Base-by-base conservation (phyloP, 2,888 invertebrate species). In the Choristoneura rosaceana region DNA sequence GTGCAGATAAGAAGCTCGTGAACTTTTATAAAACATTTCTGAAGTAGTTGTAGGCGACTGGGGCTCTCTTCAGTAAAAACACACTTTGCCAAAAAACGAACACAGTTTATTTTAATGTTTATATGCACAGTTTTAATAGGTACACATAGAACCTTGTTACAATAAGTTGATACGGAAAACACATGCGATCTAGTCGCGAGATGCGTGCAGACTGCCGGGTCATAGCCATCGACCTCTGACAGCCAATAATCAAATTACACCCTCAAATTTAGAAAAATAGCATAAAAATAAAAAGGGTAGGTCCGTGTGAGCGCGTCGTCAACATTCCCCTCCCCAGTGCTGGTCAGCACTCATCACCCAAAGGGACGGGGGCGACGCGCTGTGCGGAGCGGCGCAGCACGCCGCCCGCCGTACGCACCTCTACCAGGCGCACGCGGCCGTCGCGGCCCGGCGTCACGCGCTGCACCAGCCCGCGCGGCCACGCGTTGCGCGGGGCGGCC, bases 1-100 rank as follows among this genome's bases (percentile, higher is more conserved):
- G 17, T 17, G 25, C 15, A 74, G 77, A 77, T 76, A 79, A 77
- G 60, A 25, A 17, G 74, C 69, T 69, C 65, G 66, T 70, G 70
- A 73, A 70, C 74, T 74, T 75, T 77, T 78, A 73, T 79, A 82
- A 79, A 81, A 74, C 71, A 75, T 80, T 77, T 81, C 80, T 81
- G 79, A 79, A 78, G 81, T n/a, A n/a, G n/a, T 25, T 25, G 25
- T 25, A 25, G 25, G 25, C 25, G 2, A 25, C 25, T 25, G 25
- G 25, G n/a, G 25, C 2, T 25, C 25, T 25, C 25, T 25, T 25
- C 25, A 25, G 25, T 25, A 25, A 25, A 25, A 25, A 25, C 25
- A 25, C 25, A 25, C 25, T 2, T 25, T 25, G 25, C 2, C 25
- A 25, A 25, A 25, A 25, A 0, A 2, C 0, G 2, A 0, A 25